Conservation (phyloP, 2,888 invertebrate species). For the Noctua janthina region DNA sequence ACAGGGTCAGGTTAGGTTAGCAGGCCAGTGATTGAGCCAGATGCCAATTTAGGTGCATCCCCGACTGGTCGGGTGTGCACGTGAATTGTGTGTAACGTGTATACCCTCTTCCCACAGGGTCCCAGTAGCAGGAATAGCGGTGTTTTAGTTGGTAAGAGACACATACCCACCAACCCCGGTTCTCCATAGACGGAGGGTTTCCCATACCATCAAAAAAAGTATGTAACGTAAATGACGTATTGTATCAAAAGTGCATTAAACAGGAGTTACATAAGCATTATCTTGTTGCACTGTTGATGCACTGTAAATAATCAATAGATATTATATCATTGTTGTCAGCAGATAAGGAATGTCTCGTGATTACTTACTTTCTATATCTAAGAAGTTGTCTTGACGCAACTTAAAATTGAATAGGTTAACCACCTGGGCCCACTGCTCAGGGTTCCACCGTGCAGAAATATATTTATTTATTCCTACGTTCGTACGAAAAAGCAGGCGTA, state of each 20-base stretch:
- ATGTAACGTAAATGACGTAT: background rate
- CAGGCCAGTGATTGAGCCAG: too few relatives aligned
- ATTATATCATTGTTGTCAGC: slow-evolving; percentile 24
- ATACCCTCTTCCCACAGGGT: too few relatives aligned
- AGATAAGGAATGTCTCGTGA: slow-evolving; percentile 29
- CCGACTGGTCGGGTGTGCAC: too few relatives aligned
- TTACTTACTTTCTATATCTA: slow-evolving; percentile 26
- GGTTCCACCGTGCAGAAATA: background rate
- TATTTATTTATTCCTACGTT: background rate
- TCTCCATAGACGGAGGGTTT: too few relatives aligned
- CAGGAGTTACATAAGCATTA: slow-evolving; percentile 3
- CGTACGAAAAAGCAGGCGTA: background rate
- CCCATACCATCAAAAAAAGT: background rate
- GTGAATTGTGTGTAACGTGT: too few relatives aligned
- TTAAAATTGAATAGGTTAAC: background rate
- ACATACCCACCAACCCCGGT: too few relatives aligned
- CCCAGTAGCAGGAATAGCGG: too few relatives aligned
- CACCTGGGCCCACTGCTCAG: background rate
- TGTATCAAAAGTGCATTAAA: slow-evolving; percentile 2
- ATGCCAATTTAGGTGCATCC: too few relatives aligned
- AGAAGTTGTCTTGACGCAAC: background rate
- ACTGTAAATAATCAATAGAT: slow-evolving; percentile 38
- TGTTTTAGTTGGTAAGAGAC: too few relatives aligned
- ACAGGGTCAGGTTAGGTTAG: too few relatives aligned
- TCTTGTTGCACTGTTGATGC: slow-evolving; percentile 21